A percentile compares a stretch with the other conserved stretches of the same genome.
phyloP scores from a whole-genome alignment of 2,113 vertebrate genomes.

The Bujurquina vittata region DNA sequence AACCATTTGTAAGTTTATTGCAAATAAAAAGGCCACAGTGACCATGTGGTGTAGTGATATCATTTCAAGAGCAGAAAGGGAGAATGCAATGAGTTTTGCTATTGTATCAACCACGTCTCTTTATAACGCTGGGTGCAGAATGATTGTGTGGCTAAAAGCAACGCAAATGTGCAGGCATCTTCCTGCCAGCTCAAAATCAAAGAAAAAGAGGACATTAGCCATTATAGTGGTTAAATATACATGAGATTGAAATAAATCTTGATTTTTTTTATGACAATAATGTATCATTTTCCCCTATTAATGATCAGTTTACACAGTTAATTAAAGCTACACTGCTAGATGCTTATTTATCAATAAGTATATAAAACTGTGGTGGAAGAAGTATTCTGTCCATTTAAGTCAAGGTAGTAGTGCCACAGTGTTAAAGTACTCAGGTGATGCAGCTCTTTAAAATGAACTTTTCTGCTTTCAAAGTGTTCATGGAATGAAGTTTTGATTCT shows the following conservation, averaged over 20 bases:
- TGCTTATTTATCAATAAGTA: not conserved
- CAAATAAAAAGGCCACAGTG: slow-evolving; percentile 21
- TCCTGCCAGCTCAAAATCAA: not conserved
- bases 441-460: not conserved
- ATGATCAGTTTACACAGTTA: not conserved
- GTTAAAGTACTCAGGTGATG: not conserved
- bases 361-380: not conserved
- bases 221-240: not conserved
- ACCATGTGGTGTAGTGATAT: not conserved
- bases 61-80: not conserved
- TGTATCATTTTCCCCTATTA: not conserved
- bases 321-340: not conserved
- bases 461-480: not conserved
- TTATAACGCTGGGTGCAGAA: not conserved
- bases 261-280: no score
- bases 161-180: not conserved
- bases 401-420: no score
- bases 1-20: slow-evolving; percentile 35
- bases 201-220: not conserved
- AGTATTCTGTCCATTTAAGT: not conserved
- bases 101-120: not conserved
- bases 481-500: not conserved
- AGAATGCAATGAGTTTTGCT: not conserved
- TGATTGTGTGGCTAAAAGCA: not conserved
- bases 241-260: not conserved